Conservation (phyloP, 1,140 invertebrate genomes). For the Cotesia vestalis region DNA sequence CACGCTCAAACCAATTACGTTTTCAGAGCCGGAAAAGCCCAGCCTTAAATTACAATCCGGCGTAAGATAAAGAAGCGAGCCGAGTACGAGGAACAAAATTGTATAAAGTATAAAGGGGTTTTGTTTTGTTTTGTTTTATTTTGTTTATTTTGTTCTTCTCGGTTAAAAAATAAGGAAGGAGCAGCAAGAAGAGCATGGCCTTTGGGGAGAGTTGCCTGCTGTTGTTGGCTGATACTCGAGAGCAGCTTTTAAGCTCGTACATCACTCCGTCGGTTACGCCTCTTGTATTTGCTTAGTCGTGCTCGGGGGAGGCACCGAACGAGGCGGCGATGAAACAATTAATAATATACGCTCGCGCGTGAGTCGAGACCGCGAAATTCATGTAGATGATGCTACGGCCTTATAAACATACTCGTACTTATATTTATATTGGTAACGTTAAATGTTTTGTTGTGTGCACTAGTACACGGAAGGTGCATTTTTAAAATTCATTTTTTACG, state of each 20-base stretch:
- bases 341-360: conserved; percentile 52
- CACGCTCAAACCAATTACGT: conserved; percentile 61
- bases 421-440: neutral
- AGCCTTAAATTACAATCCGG: conserved; percentile 59
- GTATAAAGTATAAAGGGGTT: neutral
- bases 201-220: conserved; percentile 3
- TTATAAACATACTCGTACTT: neutral
- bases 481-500: no score
- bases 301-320: conserved; percentile 57
- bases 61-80: conserved; percentile 30
- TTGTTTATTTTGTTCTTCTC: neutral
- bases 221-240: conserved; percentile 49
- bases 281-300: conserved; percentile 65
- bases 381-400: conserved; percentile 19
- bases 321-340: conserved; percentile 64
- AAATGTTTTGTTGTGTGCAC: neutral
- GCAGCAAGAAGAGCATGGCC: neutral
- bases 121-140: no score
- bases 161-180: neutral
- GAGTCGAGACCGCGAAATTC: conserved; percentile 33
- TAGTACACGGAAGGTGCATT: no score
- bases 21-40: conserved; percentile 62
- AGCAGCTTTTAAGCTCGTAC: conserved; percentile 64
- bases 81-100: no score
- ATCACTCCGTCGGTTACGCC: conserved; percentile 61